A percentile compares a stretch with the other conserved stretches of the same genome.
Conservation (phyloP, 2,113 vertebrate genomes). For the Lasiurus borealis region DNA sequence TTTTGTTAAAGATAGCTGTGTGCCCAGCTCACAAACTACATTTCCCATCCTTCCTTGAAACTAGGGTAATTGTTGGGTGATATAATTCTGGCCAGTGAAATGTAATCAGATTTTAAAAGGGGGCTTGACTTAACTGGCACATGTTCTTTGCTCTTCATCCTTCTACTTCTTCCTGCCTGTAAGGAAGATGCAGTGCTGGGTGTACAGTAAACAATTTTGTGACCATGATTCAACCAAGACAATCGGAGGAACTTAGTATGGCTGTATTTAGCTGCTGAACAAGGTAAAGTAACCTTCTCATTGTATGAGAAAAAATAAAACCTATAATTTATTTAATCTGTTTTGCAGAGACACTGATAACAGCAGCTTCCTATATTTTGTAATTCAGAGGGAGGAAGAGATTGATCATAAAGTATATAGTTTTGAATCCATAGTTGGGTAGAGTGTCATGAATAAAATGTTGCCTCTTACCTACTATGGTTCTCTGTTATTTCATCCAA, state of each 20-base stretch:
- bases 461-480: not conserved
- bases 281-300: not conserved
- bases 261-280: not conserved
- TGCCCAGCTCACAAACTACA: not conserved
- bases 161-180: not conserved
- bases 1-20: not conserved
- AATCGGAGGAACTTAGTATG: not conserved
- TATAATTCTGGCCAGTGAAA: not conserved
- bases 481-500: not conserved
- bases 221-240: no score
- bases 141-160: not conserved
- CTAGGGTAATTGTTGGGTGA: no score
- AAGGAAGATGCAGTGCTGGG: not conserved
- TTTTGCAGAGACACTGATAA: not conserved
- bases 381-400: not conserved
- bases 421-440: not conserved
- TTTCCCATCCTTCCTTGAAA: not conserved
- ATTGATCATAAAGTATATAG: not conserved
- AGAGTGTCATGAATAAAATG: not conserved
- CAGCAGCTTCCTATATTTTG: not conserved
- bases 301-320: not conserved
- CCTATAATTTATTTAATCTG: not conserved
- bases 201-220: not conserved
- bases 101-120: not conserved
- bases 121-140: not conserved